Percentiles rank a stretch among this genome's conserved stretches.
Evolutionary conservation across 2,888 invertebrate species (phyloP).

Genomic region (Leptopilina drosophilae): DNA sequence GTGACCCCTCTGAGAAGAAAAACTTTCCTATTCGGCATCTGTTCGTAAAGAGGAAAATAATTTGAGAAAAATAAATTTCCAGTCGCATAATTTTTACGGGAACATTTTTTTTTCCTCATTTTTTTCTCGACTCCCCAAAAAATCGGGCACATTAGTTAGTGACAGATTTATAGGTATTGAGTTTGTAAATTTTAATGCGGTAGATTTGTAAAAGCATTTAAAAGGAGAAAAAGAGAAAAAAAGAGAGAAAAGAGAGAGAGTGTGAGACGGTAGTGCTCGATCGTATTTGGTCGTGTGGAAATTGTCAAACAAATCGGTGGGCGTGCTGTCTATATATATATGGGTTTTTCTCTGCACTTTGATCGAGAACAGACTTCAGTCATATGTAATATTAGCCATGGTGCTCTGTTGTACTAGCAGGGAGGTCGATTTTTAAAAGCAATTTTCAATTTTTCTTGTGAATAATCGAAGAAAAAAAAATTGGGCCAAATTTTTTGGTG

Average conservation of each 20-base stretch:
- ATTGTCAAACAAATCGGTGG: constrained; percentile 66
- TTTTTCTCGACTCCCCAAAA: background rate
- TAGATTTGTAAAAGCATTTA: background rate
- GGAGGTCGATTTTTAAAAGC: constrained; percentile 10
- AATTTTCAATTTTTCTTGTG: constrained; percentile 36
- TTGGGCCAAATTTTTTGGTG: background rate
- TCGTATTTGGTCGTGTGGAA: constrained; percentile 59
- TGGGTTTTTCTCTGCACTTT: constrained; percentile 30
- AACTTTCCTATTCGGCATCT: too few relatives aligned
- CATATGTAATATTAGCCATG: constrained; percentile 41
- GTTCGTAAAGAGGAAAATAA: too few relatives aligned
- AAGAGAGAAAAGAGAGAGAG: background rate
- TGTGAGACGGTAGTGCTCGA: background rate
- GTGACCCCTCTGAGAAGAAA: too few relatives aligned
- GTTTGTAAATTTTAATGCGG: constrained; percentile 15
- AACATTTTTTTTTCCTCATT: background rate
- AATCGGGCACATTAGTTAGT: constrained; percentile 2
- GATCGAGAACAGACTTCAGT: constrained; percentile 45
- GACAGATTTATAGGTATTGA: constrained; percentile 12
- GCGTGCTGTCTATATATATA: constrained; percentile 55
- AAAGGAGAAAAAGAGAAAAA: background rate
- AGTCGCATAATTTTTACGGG: background rate
- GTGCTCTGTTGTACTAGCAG: constrained; percentile 36
- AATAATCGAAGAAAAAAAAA: background rate
- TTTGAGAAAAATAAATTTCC: too few relatives aligned